These are phyloP conservation scores for Pecten maximus DNA, from an alignment of 2,888 invertebrate species.

Conservation along the genomic window DNA sequence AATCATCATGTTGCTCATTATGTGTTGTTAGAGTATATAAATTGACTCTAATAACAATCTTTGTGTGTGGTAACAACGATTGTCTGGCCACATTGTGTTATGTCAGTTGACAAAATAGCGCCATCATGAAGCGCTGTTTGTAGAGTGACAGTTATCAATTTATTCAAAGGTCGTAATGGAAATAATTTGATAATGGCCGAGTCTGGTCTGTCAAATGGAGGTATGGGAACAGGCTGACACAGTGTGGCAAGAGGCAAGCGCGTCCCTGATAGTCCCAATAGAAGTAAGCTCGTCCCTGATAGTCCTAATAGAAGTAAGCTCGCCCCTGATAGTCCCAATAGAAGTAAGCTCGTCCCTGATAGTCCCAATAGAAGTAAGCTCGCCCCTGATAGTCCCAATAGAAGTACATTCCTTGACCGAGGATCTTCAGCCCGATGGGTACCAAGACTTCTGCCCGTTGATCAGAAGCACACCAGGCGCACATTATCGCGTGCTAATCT, in stretches of 20 bases:
- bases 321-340: too few relatives aligned
- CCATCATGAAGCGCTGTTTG: slow-evolving; percentile 19
- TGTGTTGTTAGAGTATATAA: background rate
- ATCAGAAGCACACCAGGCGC: too few relatives aligned
- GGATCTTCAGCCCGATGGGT: too few relatives aligned
- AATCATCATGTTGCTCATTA: background rate
- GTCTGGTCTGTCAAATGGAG: background rate
- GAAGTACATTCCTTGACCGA: too few relatives aligned
- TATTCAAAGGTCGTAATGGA: slow-evolving; percentile 18
- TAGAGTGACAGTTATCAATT: slow-evolving; percentile 18
- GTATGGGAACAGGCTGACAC: background rate
- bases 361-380: too few relatives aligned
- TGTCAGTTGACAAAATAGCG: slow-evolving; percentile 4
- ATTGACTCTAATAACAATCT: background rate
- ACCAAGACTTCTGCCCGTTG: too few relatives aligned
- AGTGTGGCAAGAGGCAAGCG: background rate
- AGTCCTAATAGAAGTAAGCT: too few relatives aligned
- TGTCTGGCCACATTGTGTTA: background rate
- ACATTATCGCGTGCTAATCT: too few relatives aligned
- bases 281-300: too few relatives aligned
- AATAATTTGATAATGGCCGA: slow-evolving; percentile 13
- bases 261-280: too few relatives aligned
- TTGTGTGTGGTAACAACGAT: background rate
- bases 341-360: too few relatives aligned
- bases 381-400: too few relatives aligned